Conservation (phyloP, 1,140 invertebrate genomes). For the Musca domestica region DNA sequence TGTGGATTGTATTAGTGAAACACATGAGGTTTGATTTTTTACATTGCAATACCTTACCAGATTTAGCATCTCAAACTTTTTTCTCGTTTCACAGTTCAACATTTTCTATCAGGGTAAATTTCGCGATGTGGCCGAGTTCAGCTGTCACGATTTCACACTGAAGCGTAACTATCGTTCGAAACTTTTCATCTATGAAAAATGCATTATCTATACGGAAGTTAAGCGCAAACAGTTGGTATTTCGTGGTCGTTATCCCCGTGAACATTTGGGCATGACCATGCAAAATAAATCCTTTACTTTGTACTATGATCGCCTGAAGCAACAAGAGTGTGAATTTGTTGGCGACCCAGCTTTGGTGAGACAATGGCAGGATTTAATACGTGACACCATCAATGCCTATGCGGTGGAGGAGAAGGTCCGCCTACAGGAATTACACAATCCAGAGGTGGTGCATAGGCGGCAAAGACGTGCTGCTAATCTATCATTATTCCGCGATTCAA, state of each 20-base stretch:
- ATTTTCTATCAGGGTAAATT: constrained; percentile 51
- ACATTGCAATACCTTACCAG: background rate
- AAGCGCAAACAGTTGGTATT: constrained; percentile 46
- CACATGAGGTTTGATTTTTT: constrained; percentile 39
- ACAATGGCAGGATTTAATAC: constrained; percentile 43
- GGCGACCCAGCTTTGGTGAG: constrained; percentile 37
- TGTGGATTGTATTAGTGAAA: constrained; percentile 35
- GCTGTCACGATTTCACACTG: constrained; percentile 37
- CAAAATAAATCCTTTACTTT: constrained; percentile 45
- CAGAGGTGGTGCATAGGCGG: constrained; percentile 40
- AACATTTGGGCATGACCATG: constrained; percentile 45
- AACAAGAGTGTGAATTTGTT: constrained; percentile 46
- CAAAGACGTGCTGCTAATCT: constrained; percentile 44
- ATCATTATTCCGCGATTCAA: constrained; percentile 45
- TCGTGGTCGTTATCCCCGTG: constrained; percentile 48
- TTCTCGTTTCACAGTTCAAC: constrained; percentile 37
- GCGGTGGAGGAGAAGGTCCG: constrained; percentile 43
- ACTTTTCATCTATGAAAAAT: constrained; percentile 52
- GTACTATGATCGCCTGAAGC: constrained; percentile 45
- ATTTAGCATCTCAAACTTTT: too few relatives aligned
- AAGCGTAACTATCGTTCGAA: constrained; percentile 44
- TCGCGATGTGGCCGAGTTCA: constrained; percentile 45
- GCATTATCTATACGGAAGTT: constrained; percentile 50
- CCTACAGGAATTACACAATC: constrained; percentile 40
- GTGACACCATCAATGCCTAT: constrained; percentile 46